Evolutionary conservation across 2,113 vertebrate genomes (phyloP).

Genomic region (Dinomys branickii): DNA sequence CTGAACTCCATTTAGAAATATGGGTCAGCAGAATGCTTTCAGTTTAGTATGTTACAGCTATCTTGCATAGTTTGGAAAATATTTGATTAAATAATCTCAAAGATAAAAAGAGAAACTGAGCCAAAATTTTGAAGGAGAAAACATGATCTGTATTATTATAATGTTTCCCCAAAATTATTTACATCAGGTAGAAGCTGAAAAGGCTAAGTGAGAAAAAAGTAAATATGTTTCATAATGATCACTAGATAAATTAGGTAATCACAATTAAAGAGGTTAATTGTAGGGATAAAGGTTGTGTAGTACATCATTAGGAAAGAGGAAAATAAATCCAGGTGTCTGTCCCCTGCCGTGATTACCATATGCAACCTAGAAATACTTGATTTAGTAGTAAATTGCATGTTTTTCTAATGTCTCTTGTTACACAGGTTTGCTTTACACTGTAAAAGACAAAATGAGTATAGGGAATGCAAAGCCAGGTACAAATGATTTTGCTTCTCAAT

Average conservation of each 20-base stretch:
- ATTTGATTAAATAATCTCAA: background rate
- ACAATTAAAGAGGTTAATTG: slow-evolving; percentile 61
- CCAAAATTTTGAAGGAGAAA: background rate
- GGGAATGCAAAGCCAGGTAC: slow-evolving; percentile 51
- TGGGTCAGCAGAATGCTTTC: slow-evolving; percentile 18
- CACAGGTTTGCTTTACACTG: slow-evolving; percentile 51
- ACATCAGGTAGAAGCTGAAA: slow-evolving; percentile 14
- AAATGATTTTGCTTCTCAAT: slow-evolving; percentile 61
- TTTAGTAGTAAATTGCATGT: slow-evolving; percentile 61
- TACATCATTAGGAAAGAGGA: background rate
- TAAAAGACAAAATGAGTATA: slow-evolving; percentile 62
- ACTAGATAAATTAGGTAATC: slow-evolving; percentile 60
- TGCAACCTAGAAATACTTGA: slow-evolving; percentile 5
- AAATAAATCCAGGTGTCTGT: slow-evolving; percentile 15
- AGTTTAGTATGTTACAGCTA: background rate
- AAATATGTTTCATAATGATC: slow-evolving; percentile 33
- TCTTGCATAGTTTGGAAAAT: background rate
- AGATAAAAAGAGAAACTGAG: background rate
- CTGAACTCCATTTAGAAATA: slow-evolving; percentile 16
- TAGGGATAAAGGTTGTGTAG: slow-evolving; percentile 24
- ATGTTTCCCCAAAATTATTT: slow-evolving; percentile 1
- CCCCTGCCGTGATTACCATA: background rate
- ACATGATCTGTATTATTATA: background rate
- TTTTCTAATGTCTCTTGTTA: slow-evolving; percentile 62
- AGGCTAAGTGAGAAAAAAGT: slow-evolving; percentile 44